Conservation (phyloP, 2,888 invertebrate genomes). For the Tenodera sinensis region DNA sequence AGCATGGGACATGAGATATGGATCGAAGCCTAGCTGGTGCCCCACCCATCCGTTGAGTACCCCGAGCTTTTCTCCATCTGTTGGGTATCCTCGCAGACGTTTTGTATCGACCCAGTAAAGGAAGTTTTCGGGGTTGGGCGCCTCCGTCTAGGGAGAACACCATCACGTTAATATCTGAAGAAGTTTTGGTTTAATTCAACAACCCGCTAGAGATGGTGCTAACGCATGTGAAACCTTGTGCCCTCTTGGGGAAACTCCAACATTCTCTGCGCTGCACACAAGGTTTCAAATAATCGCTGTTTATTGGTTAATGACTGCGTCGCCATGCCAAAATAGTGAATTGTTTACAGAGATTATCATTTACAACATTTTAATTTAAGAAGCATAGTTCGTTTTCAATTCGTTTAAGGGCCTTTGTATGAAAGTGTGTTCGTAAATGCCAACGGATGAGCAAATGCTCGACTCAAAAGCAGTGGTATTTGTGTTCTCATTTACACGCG, state of each 20-base stretch:
- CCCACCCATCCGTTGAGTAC: not conserved
- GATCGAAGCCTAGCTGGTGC: not conserved
- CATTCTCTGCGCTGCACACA: not conserved
- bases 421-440: no score
- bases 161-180: not conserved
- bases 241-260: not conserved
- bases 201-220: not conserved
- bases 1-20: not conserved
- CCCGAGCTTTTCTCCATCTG: not conserved
- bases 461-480: no score
- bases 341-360: not conserved
- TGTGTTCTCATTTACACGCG: no score
- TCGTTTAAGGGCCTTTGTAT: no score
- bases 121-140: conserved; percentile 13
- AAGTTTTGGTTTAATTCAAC: not conserved
- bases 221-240: not conserved
- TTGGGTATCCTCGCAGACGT: conserved; percentile 1
- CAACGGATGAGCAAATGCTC: no score
- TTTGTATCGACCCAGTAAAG: conserved; percentile 15
- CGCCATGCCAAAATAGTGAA: not conserved
- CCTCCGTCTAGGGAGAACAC: not conserved
- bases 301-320: not conserved
- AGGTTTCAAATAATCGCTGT: not conserved
- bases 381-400: no score
- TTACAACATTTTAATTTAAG: not conserved